phyloP scores from a whole-genome alignment of 2,113 vertebrate genomes.

The Hippopotamus amphibius region DNA sequence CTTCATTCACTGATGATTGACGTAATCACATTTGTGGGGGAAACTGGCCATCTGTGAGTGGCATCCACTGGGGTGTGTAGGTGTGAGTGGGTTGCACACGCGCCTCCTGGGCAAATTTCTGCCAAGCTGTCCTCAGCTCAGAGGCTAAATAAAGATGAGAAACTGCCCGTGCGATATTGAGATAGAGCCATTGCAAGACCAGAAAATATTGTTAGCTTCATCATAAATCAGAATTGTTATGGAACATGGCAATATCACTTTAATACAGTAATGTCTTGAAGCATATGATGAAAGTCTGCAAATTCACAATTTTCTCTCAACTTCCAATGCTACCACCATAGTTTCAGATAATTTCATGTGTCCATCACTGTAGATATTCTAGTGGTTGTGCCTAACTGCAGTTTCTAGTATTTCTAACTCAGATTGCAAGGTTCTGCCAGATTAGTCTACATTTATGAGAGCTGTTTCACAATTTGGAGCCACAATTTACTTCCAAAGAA shows the following conservation, averaged over 20 bases:
- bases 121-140: constrained; percentile 36
- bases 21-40: constrained; percentile 52
- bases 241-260: neutral
- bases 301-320: neutral
- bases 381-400: neutral
- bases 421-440: neutral
- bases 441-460: neutral
- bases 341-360: neutral
- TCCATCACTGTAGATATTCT: neutral
- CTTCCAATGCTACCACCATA: neutral
- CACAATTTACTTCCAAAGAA: neutral
- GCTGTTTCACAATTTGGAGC: neutral
- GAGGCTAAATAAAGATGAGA: constrained; percentile 65
- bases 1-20: constrained; percentile 63
- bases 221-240: constrained; percentile 45
- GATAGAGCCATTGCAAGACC: constrained; percentile 30
- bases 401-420: neutral
- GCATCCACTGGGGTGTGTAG: neutral
- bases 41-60: constrained; percentile 69
- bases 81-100: constrained; percentile 58
- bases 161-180: neutral
- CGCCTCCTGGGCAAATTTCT: constrained; percentile 65
- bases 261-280: neutral
- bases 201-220: constrained; percentile 39
- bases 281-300: neutral